phyloP scores from a whole-genome alignment of 1,140 invertebrate species.

The Leptopilina clavipes region DNA sequence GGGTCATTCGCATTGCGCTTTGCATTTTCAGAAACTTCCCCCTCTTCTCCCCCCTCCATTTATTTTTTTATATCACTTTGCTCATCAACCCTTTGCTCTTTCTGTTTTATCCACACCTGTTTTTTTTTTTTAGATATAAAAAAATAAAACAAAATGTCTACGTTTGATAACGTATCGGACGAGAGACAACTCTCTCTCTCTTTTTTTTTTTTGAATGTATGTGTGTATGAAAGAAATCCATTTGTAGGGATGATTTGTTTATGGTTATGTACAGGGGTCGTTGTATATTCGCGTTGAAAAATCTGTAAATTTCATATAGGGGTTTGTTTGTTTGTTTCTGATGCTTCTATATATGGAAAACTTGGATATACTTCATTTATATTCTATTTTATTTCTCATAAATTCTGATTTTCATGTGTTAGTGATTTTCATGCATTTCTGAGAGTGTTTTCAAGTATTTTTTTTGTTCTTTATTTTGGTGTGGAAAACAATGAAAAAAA shows the following conservation, averaged over 20 bases:
- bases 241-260: background rate
- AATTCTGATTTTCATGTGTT: too few species aligned
- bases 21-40: constrained; percentile 7
- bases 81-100: background rate
- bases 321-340: too few species aligned
- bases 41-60: background rate
- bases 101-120: constrained; percentile 5
- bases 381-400: too few species aligned
- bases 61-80: background rate
- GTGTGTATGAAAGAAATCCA: background rate
- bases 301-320: background rate
- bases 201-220: background rate
- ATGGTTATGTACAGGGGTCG: background rate
- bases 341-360: too few species aligned
- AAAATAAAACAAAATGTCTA: background rate
- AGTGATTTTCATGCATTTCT: too few species aligned
- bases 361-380: too few species aligned
- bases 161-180: background rate
- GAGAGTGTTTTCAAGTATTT: too few species aligned
- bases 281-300: background rate
- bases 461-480: too few species aligned
- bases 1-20: constrained; percentile 21
- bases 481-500: too few species aligned
- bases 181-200: too few species aligned
- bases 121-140: background rate